Evolutionary conservation across 2,888 invertebrate genomes (phyloP).

Genomic region (Silvanus unidentatus): DNA sequence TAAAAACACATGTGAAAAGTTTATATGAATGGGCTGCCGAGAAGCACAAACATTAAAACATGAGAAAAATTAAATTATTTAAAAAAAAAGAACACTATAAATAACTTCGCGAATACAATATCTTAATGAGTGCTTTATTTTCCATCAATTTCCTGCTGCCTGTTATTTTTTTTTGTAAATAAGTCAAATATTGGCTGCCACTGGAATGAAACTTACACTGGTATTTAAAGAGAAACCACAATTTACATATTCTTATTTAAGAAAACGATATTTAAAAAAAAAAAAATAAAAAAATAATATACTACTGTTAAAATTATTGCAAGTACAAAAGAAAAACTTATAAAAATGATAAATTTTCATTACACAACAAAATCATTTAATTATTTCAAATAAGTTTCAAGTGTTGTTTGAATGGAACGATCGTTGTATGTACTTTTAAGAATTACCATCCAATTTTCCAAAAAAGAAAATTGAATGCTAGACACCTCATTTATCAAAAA

Average conservation of each 20-base stretch:
- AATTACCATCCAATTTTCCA: too few species aligned
- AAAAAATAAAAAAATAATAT: conserved; percentile 30
- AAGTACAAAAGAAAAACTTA: conserved; percentile 21
- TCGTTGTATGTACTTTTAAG: too few species aligned
- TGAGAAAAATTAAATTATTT: background rate
- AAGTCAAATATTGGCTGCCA: conserved; percentile 32
- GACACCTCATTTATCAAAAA: too few species aligned
- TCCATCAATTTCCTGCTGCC: background rate
- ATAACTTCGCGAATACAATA: too few species aligned
- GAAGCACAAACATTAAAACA: background rate
- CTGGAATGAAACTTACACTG: conserved; percentile 25
- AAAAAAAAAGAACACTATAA: too few species aligned
- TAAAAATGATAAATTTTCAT: conserved; percentile 24
- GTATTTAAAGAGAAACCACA: conserved; percentile 4
- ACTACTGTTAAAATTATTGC: conserved; percentile 30
- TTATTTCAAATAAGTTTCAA: conserved; percentile 17
- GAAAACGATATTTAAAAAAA: too few species aligned
- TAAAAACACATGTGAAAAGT: too few species aligned
- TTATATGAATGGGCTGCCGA: background rate
- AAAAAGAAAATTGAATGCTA: too few species aligned
- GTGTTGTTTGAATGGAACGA: background rate
- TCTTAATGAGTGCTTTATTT: background rate
- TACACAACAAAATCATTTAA: conserved; percentile 27
- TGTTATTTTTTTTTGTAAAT: too few species aligned
- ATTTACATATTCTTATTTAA: too few species aligned